Evolutionary conservation across 64 coral and sea anemone species (phyloP), one percentile per base, ranked within the genome.

Genomic region (Montipora foliosa): DNA sequence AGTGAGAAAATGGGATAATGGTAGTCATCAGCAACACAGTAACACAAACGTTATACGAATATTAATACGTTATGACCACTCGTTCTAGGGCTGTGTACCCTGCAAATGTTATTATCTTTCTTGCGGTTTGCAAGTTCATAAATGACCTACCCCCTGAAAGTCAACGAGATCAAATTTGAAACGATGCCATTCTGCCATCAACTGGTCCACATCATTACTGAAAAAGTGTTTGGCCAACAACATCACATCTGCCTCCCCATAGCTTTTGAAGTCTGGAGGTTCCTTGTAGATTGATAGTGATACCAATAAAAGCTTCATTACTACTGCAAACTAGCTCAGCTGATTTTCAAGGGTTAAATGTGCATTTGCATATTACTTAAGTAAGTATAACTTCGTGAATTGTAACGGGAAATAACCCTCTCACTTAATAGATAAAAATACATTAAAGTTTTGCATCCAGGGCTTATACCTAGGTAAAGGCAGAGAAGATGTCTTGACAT

Each of bases 91-190:
- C 52, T 55, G 25, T 82, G 13, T 64, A 58, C 29, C 3, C 20
- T 58, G 21, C 21, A 82, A 82, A 29, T 52, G 60, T 82, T 8
- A 55, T 24, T 60, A 25, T 55, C 52, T 19, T 82, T 82, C n/a
- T 46, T 83, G 81, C 55, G 17, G 44, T 5, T 59, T 83, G 24
- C 44, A 83, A 17, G 62, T 83, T 46, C 44, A 22, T 83, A 67
- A 7, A 9, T 55, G 9, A 64, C 81, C 55, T 83, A 83, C 81
- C 81, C 53, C 81, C 64, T 83, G 6, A 62, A 83, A 67, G 81
- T 83, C 53, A 83, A 83, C 16, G 12, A 83, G 81, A 83, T 83
- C 81, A 83, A 14, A 83, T 62, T 64, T 62, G 51, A 82, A 83
- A 55, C 81, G 52, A 83, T 83, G 55, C 81, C 81, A 83, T 83